These are phyloP conservation scores for Synaphobranchus kaupii DNA, from an alignment of 2,797 vertebrate species.

Conservation along the genomic window DNA sequence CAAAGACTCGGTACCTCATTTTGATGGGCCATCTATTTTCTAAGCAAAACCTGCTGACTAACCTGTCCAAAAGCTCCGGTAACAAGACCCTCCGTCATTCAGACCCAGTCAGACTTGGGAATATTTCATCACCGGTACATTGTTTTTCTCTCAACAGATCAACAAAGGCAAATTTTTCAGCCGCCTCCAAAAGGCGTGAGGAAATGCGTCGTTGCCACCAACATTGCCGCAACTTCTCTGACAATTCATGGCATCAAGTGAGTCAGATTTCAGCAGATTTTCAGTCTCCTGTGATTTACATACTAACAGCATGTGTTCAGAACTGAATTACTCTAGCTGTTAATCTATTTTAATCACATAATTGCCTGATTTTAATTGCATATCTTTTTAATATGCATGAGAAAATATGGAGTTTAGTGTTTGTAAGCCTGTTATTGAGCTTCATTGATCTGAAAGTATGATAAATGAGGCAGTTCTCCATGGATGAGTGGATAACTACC, in stretches of 20 bases:
- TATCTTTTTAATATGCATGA: not conserved
- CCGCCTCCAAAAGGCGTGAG: constrained; percentile 86
- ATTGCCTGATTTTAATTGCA: not conserved
- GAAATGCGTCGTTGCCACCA: constrained; percentile 95
- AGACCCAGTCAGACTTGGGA: not conserved
- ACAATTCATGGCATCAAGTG: constrained; percentile 96
- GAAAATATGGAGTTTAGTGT: not conserved
- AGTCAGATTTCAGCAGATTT: constrained; percentile 36
- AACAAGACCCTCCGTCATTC: not conserved
- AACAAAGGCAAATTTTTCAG: constrained; percentile 94
- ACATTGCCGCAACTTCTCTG: constrained; percentile 95
- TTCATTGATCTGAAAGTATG: not conserved
- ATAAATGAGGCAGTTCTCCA: not conserved
- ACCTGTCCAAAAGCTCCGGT: not conserved
- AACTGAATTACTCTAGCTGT: not conserved
- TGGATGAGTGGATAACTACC: not conserved
- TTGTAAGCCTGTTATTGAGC: not conserved
- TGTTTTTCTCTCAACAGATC: constrained; percentile 72
- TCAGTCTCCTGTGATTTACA: not conserved
- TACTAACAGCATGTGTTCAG: not conserved
- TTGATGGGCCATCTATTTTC: not conserved
- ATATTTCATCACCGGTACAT: not conserved
- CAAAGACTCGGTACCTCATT: not conserved
- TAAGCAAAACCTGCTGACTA: not conserved
- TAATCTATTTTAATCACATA: not conserved